A percentile compares a stretch with the other conserved stretches of the same genome.
phyloP scores from a whole-genome alignment of 1,140 invertebrate species.

The Leptoteleia sp. region DNA sequence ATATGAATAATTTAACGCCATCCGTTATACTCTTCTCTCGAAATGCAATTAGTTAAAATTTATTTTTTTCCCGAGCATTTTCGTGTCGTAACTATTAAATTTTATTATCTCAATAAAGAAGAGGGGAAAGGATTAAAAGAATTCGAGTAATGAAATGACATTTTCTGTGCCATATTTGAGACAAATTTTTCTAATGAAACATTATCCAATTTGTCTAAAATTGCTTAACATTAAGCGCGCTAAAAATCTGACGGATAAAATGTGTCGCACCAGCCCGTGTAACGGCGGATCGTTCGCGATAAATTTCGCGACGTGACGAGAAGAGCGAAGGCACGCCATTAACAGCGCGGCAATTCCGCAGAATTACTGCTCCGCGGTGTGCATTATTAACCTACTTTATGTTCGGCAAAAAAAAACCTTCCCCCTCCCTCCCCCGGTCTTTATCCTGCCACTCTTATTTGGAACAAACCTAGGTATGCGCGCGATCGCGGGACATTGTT shows the following conservation, averaged over 20 bases:
- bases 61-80: no score
- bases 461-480: constrained; percentile 3
- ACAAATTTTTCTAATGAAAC: constrained; percentile 1
- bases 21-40: no score
- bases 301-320: constrained; percentile 57
- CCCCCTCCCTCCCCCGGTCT: not conserved
- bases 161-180: not conserved
- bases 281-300: constrained; percentile 44
- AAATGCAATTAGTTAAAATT: no score
- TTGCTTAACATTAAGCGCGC: constrained; percentile 10
- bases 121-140: no score
- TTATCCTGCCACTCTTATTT: constrained; percentile 30
- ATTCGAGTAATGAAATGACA: not conserved
- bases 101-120: no score
- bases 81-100: no score
- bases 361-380: constrained; percentile 47
- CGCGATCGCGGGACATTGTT: constrained; percentile 28
- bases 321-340: constrained; percentile 39
- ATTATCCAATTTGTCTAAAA: constrained; percentile 16
- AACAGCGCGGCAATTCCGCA: constrained; percentile 39
- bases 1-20: no score
- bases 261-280: constrained; percentile 40
- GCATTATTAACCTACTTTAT: constrained; percentile 61
- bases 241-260: constrained; percentile 38
- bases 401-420: constrained; percentile 35